These are phyloP conservation scores for Australoheros scitulus DNA, from an alignment of 2,113 vertebrate species.

Conservation along the genomic window DNA sequence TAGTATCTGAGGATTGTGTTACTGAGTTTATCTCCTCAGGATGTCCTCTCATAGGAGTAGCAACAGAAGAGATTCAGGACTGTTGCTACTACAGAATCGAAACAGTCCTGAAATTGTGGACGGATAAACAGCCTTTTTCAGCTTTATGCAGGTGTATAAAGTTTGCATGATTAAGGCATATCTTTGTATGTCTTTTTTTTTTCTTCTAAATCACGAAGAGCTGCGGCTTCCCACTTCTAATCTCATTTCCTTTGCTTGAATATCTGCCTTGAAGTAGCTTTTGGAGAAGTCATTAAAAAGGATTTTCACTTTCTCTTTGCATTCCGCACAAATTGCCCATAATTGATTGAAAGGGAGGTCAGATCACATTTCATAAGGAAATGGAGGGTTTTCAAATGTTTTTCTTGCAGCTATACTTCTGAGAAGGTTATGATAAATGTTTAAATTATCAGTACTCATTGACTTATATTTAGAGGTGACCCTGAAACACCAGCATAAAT, in stretches of 20 bases:
- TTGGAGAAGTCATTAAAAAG: background rate
- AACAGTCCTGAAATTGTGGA: background rate
- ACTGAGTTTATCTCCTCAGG: background rate
- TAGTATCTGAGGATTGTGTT: background rate
- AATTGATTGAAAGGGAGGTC: background rate
- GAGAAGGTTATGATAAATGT: background rate
- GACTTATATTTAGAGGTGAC: background rate
- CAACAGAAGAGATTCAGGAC: background rate
- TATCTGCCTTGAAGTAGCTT: background rate
- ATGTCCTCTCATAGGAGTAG: background rate
- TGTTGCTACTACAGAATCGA: too few relatives aligned
- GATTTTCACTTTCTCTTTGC: background rate
- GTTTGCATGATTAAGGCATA: background rate
- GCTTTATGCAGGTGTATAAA: background rate
- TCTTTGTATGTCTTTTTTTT: background rate
- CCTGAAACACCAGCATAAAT: background rate
- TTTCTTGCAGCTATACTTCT: background rate
- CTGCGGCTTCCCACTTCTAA: background rate
- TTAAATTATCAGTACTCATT: background rate
- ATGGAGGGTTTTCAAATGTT: background rate
- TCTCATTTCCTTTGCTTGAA: background rate
- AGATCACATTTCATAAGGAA: background rate
- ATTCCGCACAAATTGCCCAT: background rate
- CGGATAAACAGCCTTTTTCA: background rate
- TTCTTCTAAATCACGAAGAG: background rate